phyloP scores from a whole-genome alignment of 1,140 invertebrate species.

The Drosophila kohkoa region DNA sequence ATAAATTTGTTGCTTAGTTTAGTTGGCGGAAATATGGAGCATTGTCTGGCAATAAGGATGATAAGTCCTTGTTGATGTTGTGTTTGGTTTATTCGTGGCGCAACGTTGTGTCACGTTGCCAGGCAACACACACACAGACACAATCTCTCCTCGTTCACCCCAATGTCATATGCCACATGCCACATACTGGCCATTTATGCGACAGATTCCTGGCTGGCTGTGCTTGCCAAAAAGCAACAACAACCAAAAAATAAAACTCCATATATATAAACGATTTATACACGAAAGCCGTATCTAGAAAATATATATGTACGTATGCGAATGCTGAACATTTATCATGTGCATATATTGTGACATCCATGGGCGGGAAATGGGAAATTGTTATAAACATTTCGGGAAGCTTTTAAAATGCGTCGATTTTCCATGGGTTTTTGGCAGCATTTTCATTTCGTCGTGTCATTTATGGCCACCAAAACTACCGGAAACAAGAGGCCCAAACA shows the following conservation, averaged over 20 bases:
- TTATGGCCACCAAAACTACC: neutral
- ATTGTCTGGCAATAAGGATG: slow-evolving; percentile 8
- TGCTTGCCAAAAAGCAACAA: slow-evolving; percentile 11
- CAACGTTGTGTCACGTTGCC: slow-evolving; percentile 13
- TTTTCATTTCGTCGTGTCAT: neutral
- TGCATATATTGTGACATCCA: slow-evolving; percentile 3
- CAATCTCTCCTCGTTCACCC: neutral
- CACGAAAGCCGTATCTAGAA: neutral
- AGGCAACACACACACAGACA: slow-evolving; percentile 2
- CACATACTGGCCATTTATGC: slow-evolving; percentile 5
- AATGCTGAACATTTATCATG: neutral
- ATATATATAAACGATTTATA: slow-evolving; percentile 10
- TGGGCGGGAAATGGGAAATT: slow-evolving; percentile 15
- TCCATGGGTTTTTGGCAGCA: slow-evolving; percentile 4
- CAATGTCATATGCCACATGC: neutral
- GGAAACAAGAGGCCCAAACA: neutral
- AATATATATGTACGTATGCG: neutral
- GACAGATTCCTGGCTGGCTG: slow-evolving; percentile 25
- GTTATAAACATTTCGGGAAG: slow-evolving; percentile 11
- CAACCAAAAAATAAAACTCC: neutral
- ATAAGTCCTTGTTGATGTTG: slow-evolving; percentile 12
- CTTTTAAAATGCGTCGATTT: slow-evolving; percentile 13
- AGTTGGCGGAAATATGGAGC: slow-evolving; percentile 5
- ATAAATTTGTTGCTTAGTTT: slow-evolving; percentile 3
- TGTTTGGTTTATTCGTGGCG: slow-evolving; percentile 6